These are phyloP conservation scores for Gryon sp. DNA, from an alignment of 1,140 invertebrate species.

Conservation along the genomic window DNA sequence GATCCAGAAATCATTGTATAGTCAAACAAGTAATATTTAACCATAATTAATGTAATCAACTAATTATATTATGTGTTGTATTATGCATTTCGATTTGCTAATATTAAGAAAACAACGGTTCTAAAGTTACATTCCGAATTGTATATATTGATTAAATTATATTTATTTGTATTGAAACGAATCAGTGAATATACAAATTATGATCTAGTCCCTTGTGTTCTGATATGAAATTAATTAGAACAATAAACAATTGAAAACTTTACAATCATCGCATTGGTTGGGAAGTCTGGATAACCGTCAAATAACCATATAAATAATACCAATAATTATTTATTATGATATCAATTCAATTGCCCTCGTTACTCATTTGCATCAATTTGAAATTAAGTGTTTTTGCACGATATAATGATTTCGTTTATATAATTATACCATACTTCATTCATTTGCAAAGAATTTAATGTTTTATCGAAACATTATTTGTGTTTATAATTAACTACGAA, in stretches of 20 bases:
- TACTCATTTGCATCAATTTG: constrained; percentile 36
- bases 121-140: no score
- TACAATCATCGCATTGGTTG: constrained; percentile 33
- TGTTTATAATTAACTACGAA: no score
- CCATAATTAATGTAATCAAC: no score
- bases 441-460: background rate
- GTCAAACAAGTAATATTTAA: no score
- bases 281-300: constrained; percentile 17
- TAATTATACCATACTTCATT: constrained; percentile 6
- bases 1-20: no score
- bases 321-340: constrained; percentile 34
- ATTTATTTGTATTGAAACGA: no score
- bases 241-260: constrained; percentile 35
- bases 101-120: no score
- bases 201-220: constrained; percentile 9
- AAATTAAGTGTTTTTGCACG: constrained; percentile 31
- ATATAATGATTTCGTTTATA: constrained; percentile 7
- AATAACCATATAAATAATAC: constrained; percentile 38
- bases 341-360: constrained; percentile 28
- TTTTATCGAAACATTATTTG: no score
- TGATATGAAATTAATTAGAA: constrained; percentile 23
- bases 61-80: no score
- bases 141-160: no score
- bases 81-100: no score
- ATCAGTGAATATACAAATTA: no score